phyloP scores from a whole-genome alignment of 1,140 invertebrate species.

The Pseudomyrmex sp. region DNA sequence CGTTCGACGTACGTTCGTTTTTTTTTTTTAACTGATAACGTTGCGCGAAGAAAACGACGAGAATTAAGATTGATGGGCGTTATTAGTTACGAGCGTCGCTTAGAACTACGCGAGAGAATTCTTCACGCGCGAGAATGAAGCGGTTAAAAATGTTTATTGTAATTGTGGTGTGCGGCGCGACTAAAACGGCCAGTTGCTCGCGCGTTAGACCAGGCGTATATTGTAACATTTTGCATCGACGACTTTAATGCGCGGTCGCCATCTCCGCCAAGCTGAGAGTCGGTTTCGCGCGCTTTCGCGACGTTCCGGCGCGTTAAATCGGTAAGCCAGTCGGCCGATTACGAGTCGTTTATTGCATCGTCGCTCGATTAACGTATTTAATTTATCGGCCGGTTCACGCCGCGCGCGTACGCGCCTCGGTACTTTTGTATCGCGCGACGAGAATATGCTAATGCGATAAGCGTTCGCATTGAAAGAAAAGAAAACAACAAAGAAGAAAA shows the following conservation, averaged over 20 bases:
- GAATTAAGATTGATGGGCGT: not conserved
- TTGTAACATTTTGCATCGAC: conserved; percentile 35
- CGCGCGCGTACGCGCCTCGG: conserved; percentile 24
- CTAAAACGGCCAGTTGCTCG: conserved; percentile 34
- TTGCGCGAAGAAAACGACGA: not conserved
- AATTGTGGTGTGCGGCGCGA: conserved; percentile 21
- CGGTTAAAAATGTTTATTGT: conserved; percentile 57
- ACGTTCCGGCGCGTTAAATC: conserved; percentile 48
- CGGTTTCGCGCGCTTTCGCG: conserved; percentile 21
- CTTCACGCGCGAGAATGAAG: conserved; percentile 58
- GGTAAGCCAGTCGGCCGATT: conserved; percentile 58
- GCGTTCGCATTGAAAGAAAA: not conserved
- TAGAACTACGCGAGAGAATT: not conserved
- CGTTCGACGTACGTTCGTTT: no score
- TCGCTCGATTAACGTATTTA: conserved; percentile 69
- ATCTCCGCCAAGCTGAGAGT: not conserved
- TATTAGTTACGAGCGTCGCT: conserved; percentile 13
- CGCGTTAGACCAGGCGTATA: conserved; percentile 38
- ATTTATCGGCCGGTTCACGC: conserved; percentile 69
- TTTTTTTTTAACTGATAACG: not conserved
- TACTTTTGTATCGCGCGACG: conserved; percentile 58
- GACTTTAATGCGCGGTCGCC: conserved; percentile 53
- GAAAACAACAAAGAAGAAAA: not conserved
- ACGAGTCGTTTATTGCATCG: conserved; percentile 68
- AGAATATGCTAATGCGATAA: conserved; percentile 70